Conservation (phyloP, 2,888 invertebrate genomes). For the Ormyrus pomaceus region DNA sequence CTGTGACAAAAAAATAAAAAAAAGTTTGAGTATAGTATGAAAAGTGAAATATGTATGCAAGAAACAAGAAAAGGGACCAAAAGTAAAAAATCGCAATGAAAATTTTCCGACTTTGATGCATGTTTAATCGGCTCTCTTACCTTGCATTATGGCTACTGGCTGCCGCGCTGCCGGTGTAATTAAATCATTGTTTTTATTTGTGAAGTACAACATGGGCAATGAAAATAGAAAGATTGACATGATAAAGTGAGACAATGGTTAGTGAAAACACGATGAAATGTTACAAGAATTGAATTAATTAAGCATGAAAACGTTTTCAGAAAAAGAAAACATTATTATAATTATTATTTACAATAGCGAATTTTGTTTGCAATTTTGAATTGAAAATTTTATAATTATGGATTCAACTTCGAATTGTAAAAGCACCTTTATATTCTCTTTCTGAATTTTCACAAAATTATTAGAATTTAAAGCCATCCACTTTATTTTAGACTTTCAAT, state of each 20-base stretch:
- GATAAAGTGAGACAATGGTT: conserved; percentile 59
- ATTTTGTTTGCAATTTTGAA: conserved; percentile 21
- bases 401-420: conserved; percentile 1
- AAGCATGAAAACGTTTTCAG: conserved; percentile 56
- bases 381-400: conserved; percentile 24
- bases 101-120: conserved; percentile 73
- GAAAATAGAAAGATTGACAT: conserved; percentile 60
- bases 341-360: conserved; percentile 31
- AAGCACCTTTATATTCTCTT: conserved; percentile 49
- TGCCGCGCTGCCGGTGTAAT: conserved; percentile 76
- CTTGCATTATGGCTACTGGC: conserved; percentile 76
- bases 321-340: conserved; percentile 51
- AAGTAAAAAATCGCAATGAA: conserved; percentile 72
- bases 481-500: conserved; percentile 30
- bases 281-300: conserved; percentile 53
- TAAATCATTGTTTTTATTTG: conserved; percentile 75
- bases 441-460: conserved; percentile 21
- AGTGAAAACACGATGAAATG: conserved; percentile 58
- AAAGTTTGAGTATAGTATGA: conserved; percentile 55
- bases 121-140: conserved; percentile 74
- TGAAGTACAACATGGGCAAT: conserved; percentile 68
- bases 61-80: conserved; percentile 66
- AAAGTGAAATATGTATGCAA: conserved; percentile 60
- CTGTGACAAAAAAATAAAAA: conserved; percentile 22
- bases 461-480: conserved; percentile 30